phyloP scores from a whole-genome alignment of 2,888 invertebrate species.

The Drosophila mulleri region DNA sequence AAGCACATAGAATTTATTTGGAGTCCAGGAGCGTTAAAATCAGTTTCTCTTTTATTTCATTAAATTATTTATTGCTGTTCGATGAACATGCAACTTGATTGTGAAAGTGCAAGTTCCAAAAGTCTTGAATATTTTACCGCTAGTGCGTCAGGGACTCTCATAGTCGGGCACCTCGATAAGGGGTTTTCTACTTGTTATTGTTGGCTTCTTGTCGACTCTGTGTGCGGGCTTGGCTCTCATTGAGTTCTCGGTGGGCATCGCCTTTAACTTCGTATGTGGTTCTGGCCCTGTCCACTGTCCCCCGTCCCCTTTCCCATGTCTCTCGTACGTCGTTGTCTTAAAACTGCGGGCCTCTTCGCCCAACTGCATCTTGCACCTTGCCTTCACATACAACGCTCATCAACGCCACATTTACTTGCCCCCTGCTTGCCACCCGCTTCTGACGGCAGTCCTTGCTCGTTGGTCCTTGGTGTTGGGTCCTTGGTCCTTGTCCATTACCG shows the following conservation, averaged over 20 bases:
- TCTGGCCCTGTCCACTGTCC: conserved; percentile 27
- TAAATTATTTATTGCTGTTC: too few species aligned
- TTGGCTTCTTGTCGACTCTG: conserved; percentile 40
- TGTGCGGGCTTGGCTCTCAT: conserved; percentile 11
- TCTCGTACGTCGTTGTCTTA: conserved; percentile 33
- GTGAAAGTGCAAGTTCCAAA: too few species aligned
- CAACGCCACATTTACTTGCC: conserved; percentile 74
- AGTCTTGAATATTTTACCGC: too few species aligned
- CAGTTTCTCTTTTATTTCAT: too few species aligned
- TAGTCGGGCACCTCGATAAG: too few species aligned
- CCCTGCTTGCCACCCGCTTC: conserved; percentile 8
- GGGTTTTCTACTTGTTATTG: conserved; percentile 35
- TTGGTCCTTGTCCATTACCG: conserved; percentile 31
- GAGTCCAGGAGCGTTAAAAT: too few species aligned
- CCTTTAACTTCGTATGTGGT: conserved; percentile 23
- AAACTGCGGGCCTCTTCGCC: conserved; percentile 19
- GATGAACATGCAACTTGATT: too few species aligned
- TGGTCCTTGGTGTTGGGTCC: conserved; percentile 7
- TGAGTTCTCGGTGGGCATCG: conserved; percentile 19
- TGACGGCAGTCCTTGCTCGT: neutral
- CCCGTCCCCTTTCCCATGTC: neutral
- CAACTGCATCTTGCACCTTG: conserved; percentile 11
- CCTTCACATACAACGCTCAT: conserved; percentile 61
- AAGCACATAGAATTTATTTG: too few species aligned
- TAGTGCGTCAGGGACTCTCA: too few species aligned